A percentile compares a stretch with the other conserved stretches of the same genome.
Conservation (phyloP, 2,797 vertebrate species). For the Hippocampus kuda region DNA sequence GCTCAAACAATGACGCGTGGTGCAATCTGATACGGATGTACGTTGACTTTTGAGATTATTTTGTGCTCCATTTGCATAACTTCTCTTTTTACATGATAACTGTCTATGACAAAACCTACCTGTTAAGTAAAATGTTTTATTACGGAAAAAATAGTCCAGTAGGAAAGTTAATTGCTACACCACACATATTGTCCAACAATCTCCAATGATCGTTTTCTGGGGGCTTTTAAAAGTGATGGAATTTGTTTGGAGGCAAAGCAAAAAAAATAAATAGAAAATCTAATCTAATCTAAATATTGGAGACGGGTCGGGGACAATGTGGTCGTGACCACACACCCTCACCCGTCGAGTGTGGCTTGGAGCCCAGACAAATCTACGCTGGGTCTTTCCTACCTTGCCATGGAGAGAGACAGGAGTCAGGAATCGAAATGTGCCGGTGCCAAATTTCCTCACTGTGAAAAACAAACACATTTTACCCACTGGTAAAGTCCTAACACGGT, state of each 20-base stretch:
- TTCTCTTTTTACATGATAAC: too few species aligned
- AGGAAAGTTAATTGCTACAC: too few species aligned
- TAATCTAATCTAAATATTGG: too few species aligned
- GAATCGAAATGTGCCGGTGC: not conserved
- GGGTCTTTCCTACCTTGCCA: constrained; percentile 37
- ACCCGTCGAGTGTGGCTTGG: constrained; percentile 52
- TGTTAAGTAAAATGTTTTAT: too few species aligned
- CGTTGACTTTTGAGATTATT: too few species aligned
- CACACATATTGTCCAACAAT: too few species aligned
- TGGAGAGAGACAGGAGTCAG: constrained; percentile 1
- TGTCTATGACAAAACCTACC: too few species aligned
- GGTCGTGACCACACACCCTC: constrained; percentile 50
- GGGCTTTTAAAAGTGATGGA: constrained; percentile 18
- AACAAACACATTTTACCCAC: constrained; percentile 6
- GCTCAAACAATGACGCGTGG: too few species aligned
- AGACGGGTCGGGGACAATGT: not conserved
- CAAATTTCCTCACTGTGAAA: not conserved
- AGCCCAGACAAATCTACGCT: constrained; percentile 46
- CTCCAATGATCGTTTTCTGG: not conserved
- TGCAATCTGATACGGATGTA: too few species aligned
- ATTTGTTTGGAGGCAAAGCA: constrained; percentile 20
- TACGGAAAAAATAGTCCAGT: too few species aligned
- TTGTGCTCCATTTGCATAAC: too few species aligned
- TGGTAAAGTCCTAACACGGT: constrained; percentile 34
- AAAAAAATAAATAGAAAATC: constrained; percentile 1